Percentiles rank a stretch among this genome's conserved stretches.
Evolutionary conservation across 37 sponge, comb jelly and placozoan species (phyloP).

Genomic region (Geodia barretti): DNA sequence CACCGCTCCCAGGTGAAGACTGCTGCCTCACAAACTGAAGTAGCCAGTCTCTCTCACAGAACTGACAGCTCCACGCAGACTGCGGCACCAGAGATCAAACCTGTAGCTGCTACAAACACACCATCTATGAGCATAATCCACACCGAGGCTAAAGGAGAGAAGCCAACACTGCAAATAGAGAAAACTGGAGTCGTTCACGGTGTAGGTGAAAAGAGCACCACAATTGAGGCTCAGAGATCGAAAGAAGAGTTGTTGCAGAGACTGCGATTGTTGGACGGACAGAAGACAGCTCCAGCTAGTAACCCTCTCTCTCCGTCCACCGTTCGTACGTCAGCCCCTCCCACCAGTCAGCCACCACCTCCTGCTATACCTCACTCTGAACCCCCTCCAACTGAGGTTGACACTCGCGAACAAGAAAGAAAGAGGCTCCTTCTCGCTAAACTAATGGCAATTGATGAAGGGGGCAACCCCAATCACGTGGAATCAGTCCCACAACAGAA

Average conservation of each 20-base stretch:
- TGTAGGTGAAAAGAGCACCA: neutral
- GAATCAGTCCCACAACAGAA: neutral
- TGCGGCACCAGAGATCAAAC: neutral
- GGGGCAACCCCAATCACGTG: slow-evolving; percentile 2
- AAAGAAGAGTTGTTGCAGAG: slow-evolving; percentile 22
- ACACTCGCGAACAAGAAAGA: neutral
- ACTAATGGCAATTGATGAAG: slow-evolving; percentile 60
- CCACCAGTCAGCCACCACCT: neutral
- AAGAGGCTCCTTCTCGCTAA: slow-evolving; percentile 52
- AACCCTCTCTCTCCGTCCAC: neutral
- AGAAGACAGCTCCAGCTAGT: slow-evolving; percentile 8
- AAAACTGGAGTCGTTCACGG: neutral
- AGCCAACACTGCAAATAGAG: neutral
- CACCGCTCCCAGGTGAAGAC: neutral
- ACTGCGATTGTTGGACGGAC: slow-evolving; percentile 6
- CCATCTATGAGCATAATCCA: neutral
- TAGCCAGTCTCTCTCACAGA: neutral
- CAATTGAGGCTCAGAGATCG: neutral
- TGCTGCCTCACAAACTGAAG: slow-evolving; percentile 10
- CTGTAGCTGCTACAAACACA: neutral
- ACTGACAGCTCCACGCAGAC: neutral
- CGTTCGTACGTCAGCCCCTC: neutral
- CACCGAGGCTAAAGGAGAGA: neutral
- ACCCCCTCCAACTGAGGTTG: neutral
- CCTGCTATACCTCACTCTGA: neutral